phyloP scores from a whole-genome alignment of 2,888 invertebrate species.

The Colostygia pectinataria region DNA sequence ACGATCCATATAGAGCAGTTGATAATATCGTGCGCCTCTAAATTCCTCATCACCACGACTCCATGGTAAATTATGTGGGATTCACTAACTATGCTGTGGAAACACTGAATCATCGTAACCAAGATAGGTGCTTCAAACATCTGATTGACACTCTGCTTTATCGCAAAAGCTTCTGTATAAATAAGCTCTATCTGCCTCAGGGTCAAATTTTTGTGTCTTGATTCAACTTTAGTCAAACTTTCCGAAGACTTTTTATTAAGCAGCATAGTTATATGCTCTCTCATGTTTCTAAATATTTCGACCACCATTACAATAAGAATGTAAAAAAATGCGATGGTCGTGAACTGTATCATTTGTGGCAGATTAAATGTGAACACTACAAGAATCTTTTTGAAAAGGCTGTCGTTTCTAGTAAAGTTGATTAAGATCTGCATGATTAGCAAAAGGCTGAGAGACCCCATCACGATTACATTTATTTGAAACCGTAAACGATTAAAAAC shows the following conservation, averaged over 20 bases:
- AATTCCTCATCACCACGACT: slow-evolving; percentile 38
- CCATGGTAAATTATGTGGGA: slow-evolving; percentile 66
- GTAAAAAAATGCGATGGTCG: slow-evolving; percentile 53
- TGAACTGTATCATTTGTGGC: slow-evolving; percentile 63
- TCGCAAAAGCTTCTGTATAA: slow-evolving; percentile 52
- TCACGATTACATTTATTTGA: slow-evolving; percentile 41
- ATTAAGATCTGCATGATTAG: slow-evolving; percentile 48
- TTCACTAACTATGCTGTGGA: slow-evolving; percentile 66
- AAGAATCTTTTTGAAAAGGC: slow-evolving; percentile 60
- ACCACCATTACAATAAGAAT: slow-evolving; percentile 52
- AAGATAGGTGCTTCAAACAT: slow-evolving; percentile 62
- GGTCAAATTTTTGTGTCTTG: slow-evolving; percentile 36
- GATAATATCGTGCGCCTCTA: slow-evolving; percentile 51
- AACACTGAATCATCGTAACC: slow-evolving; percentile 58
- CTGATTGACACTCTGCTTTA: slow-evolving; percentile 54
- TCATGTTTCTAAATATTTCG: slow-evolving; percentile 50
- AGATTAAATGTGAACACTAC: slow-evolving; percentile 55
- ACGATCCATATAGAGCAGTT: slow-evolving; percentile 64
- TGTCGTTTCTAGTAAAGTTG: slow-evolving; percentile 53
- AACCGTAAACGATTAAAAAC: slow-evolving; percentile 44
- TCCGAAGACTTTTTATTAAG: slow-evolving; percentile 32
- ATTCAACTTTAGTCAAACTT: slow-evolving; percentile 40
- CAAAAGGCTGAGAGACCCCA: slow-evolving; percentile 38
- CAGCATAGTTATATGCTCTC: slow-evolving; percentile 38
- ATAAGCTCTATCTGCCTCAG: slow-evolving; percentile 54